Base-by-base conservation (phyloP, 1,140 invertebrate genomes). In the Rhyzopertha dominica region DNA sequence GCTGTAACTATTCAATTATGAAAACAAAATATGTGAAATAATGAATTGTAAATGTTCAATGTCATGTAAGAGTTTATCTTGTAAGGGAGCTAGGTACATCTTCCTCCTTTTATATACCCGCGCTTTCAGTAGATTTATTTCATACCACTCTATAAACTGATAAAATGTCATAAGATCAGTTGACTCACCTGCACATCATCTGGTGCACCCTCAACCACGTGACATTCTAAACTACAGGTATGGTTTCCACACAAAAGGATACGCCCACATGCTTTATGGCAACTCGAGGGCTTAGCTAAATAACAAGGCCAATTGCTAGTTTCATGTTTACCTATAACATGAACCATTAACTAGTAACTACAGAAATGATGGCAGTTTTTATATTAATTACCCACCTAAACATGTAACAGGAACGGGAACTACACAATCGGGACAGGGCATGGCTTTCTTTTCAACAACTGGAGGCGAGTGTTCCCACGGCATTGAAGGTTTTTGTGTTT, bases 221-320 rank as follows among this genome's bases (percentile, higher is more conserved):
- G 91, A 65, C 91, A 96, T 7, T 75, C 61, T 23, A 79, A 59
- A 14, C 70, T 56, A 64, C 92, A 96, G 1, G 56, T 72, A 59
- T 96, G 91, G 70, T 93, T 93, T 1, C 77, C 77, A 65, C 92
- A 96, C 0, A 63, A 29, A 8, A 93, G 69, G 5, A 62, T 28
- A 47, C 76, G 70, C 0, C 82, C 84, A 72, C 90, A 94, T 18
- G 69, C 62, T 32, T 85, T 74, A 2, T 80, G 76, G 68, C 92
- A 96, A 9, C 84, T 85, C 12, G 72, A 73, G 0, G 83, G 73
- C 37, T 69, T 73, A 1, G 88, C 81, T 51, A 76, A 72, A 58
- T 81, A 75, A 66, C 92, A 96, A 1, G 86, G 81, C 70, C 82
- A 80, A 10, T 77, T 64, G n/a, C 70, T 67, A 4, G 77, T 79